A percentile compares a stretch with the other conserved stretches of the same genome.
These are phyloP conservation scores for Pantelozetes paolii DNA, from an alignment of 2,888 invertebrate species.

Conservation along the genomic window DNA sequence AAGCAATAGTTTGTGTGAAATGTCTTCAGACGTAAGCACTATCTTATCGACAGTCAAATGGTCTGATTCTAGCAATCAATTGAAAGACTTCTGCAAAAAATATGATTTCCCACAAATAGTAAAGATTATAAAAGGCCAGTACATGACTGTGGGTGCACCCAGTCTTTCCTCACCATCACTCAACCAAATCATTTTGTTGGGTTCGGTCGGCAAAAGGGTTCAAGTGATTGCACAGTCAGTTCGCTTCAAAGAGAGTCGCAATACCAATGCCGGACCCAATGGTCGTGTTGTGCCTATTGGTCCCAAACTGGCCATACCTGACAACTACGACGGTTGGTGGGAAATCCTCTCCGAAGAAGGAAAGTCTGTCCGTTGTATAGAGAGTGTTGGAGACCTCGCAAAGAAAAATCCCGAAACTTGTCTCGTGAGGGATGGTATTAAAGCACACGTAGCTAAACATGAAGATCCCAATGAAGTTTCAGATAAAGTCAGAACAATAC, in stretches of 20 bases:
- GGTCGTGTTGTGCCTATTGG: conserved; percentile 58
- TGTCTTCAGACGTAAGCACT: conserved; percentile 41
- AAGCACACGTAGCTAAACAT: conserved; percentile 58
- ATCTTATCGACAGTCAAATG: conserved; percentile 49
- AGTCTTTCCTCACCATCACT: conserved; percentile 78
- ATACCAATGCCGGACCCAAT: conserved; percentile 60
- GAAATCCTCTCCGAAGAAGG: conserved; percentile 92
- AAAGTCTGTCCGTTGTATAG: conserved; percentile 79
- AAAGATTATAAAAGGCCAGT: conserved; percentile 89
- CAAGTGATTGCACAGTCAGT: conserved; percentile 67
- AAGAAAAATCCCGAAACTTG: conserved; percentile 57
- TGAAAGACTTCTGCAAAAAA: conserved; percentile 53
- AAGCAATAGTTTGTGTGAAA: not conserved
- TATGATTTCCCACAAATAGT: conserved; percentile 70
- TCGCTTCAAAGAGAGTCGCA: conserved; percentile 69
- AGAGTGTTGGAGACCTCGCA: conserved; percentile 77
- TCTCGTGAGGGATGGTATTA: conserved; percentile 71
- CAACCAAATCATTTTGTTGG: conserved; percentile 77
- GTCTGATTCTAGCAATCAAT: conserved; percentile 50
- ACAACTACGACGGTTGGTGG: conserved; percentile 85
- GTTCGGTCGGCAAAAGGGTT: conserved; percentile 76
- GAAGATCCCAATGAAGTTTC: conserved; percentile 49
- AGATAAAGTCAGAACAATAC: conserved; percentile 61
- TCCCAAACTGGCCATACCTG: conserved; percentile 80
- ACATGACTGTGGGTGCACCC: conserved; percentile 82